Evolutionary conservation across 2,113 vertebrate species (phyloP), one percentile per base, ranked within the genome.

Genomic region (Neogobius melanostomus): DNA sequence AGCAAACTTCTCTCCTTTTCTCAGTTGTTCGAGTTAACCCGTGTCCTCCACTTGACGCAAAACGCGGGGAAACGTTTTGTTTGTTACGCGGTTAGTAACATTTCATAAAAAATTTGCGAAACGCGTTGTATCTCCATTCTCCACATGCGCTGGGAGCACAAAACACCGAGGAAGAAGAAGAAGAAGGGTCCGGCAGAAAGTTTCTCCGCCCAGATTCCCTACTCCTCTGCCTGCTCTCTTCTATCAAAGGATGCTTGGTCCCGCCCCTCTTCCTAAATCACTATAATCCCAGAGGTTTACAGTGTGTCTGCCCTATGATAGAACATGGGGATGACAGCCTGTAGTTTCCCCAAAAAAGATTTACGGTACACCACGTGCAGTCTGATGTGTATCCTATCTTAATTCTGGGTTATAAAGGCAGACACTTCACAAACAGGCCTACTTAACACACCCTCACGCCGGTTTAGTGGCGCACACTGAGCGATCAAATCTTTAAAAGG

Each of bases 191-290:
- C 72, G 68, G 80, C 74, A 59, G 52, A 15, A 61, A 60, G 63
- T 15, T 85, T 82, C 89, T 82, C 87, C 87, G 85, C 88, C 88
- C 84, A 76, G 72, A 82, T 74, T 81, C 80, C 70, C 66, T n/a
- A n/a, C 77, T 82, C 65, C 1, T 53, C 76, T 45, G 73, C 54
- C 78, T 48, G 84, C 71, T 36, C 28, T 36, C 28, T 50, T 43
- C 83, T 65, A 71, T 69, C 64, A 70, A 62, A 75, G 81, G 86
- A 82, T 88, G 80, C 82, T 74, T 87, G 15, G 90, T 89, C 73
- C 90, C 90, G 89, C 91, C 90, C 84, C 72, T 4, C 57, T 69
- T 61, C 62, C 53, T 8, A 75, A 79, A 80, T 83, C 75, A 76
- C 77, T 68, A 11, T 47, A 60, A 78, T 75, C 51, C 46, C 16